Evolutionary conservation across 2,888 invertebrate genomes (phyloP), one percentile per base, ranked within the genome.

Genomic region (Stegophylla sp.): DNA sequence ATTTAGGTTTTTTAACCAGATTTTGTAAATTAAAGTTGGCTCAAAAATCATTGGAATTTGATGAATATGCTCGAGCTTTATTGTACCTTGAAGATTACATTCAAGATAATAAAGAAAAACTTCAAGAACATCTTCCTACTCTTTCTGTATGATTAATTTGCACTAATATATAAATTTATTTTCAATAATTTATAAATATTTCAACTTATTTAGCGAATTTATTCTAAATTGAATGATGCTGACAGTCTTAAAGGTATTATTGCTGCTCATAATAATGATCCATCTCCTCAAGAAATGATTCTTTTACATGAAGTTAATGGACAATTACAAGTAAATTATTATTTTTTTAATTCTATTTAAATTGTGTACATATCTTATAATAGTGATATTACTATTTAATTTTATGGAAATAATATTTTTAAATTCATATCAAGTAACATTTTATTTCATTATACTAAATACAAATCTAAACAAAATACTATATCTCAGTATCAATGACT

Each of bases 161-260:
- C 12, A 74, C 28, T 20, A 26, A 66, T 59, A 41, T 51, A 3
- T 76, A 3, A 66, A 67, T 41, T 69, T 76, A 23, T 43, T 53
- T 9, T 74, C 15, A 51, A 34, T 77, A 10, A 41, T 13, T 69
- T 51, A 13, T 34, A 7, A 34, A 72, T 59, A 43, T 66, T 61
- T 51, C 17, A 61, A 82, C 87, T 74, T 82, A 7, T 85, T 15
- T 85, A 90, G 89, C 92, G 94, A 88, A 92, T 97, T 84, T 97
- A 97, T 86, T 93, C 94, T 0, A 90, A 93, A 82, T 86, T 98
- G 83, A 93, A 95, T 86, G 97, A 98, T 86, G 91, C 95, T 0
- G 97, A 98, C 86, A 94, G 95, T 13, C 93, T 97, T 0, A 91
- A 84, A 88, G 90, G 92, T 12, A 91, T 93, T 12, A 89, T 92